phyloP scores from a whole-genome alignment of 2,888 invertebrate genomes.

The Pterobdella sp. region DNA sequence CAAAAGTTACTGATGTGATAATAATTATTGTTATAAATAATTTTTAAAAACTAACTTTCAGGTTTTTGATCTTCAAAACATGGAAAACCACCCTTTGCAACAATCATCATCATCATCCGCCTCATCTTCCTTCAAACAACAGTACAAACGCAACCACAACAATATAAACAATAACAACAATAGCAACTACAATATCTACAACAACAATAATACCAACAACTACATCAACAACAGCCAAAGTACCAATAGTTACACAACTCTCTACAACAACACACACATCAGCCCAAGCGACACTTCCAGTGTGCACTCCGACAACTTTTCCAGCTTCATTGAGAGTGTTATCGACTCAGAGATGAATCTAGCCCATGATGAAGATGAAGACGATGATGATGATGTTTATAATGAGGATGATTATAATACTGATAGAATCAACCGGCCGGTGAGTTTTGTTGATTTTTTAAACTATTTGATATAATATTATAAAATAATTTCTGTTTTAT shows the following conservation, averaged over 20 bases:
- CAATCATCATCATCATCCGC: not conserved
- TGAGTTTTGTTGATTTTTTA: not conserved
- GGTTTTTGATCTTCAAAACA: no score
- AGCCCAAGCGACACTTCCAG: slow-evolving; percentile 13
- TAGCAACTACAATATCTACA: not conserved
- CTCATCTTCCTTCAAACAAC: not conserved
- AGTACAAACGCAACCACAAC: not conserved
- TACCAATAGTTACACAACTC: not conserved
- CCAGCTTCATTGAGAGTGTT: slow-evolving; percentile 1
- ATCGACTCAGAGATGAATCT: not conserved
- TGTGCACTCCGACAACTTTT: not conserved
- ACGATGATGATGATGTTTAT: not conserved
- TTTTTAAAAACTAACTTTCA: no score
- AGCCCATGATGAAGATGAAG: slow-evolving; percentile 8
- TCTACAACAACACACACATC: slow-evolving; percentile 2
- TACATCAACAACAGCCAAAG: not conserved
- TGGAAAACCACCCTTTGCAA: no score
- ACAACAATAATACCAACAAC: not conserved
- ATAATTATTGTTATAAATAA: not conserved
- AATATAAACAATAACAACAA: not conserved
- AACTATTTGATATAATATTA: no score
- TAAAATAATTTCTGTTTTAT: no score
- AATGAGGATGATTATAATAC: not conserved
- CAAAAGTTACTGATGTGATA: not conserved
- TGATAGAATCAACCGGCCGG: not conserved